Base-by-base conservation (phyloP, 2,888 invertebrate genomes). In the Bembecia ichneumoniformis region DNA sequence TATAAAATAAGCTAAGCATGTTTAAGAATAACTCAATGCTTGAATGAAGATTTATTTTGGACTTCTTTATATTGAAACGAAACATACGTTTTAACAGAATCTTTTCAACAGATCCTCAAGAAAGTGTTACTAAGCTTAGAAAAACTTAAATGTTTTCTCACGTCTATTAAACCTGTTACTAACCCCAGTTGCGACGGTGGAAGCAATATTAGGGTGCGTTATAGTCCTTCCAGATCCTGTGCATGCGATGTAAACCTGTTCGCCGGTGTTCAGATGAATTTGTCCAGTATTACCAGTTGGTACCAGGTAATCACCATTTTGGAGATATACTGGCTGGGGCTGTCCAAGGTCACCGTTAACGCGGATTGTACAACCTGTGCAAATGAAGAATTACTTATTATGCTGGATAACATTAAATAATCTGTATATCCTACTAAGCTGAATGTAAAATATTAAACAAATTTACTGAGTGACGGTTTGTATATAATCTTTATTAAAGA, bases 321-420 rank as follows among this genome's bases (percentile, higher is more conserved):
- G 74, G 1, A 92, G 63, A 58, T 90, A 86, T 3, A 92, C 77
- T 0, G 91, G 91, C 63, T 91, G 91, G 0, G 89, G 90, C 51
- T 87, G 84, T 0, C 79, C 81, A 2, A 90, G 72, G 58, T 89
- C 89, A 11, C 87, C 82, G 46, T 82, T 78, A 2, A 83, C 69
- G 46, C 78, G 77, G 48, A 90, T 65, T 3, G 68, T 62, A 59
- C 90, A 90, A 17, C 77, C 82, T 80, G 51, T 9, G 54, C 9
- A 49, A 11, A 47, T 52, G 43, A 9, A 28, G 9, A 28, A 28
- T 28, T 28, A 28, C 7, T 28, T 28, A 28, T 20, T 20, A 28
- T 28, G 2, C 9, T 28, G 2, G 9, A 28, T 28, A 28, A 28
- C 7, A 28, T 9, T 28, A 28, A 28, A 7, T 28, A 28, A 28